Conservation (phyloP, 2,888 invertebrate species). For the Drosophila gaucha region DNA sequence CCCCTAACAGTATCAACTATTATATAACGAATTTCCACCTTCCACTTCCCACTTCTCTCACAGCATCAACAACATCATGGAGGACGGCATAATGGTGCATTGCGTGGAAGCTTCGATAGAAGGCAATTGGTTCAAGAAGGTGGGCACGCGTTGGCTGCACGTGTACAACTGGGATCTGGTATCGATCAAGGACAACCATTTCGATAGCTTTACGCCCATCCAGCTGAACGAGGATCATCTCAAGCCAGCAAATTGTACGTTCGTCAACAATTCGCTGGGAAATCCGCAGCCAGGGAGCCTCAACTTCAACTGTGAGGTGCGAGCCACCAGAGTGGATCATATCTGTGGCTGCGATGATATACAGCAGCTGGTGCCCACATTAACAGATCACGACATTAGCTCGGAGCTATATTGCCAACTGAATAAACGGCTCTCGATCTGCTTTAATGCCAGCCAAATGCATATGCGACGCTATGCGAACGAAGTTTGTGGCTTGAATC, state of each 20-base stretch:
- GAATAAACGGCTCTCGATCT: slow-evolving; percentile 64
- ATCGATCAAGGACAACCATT: slow-evolving; percentile 78
- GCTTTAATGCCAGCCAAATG: slow-evolving; percentile 81
- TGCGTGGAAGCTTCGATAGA: slow-evolving; percentile 74
- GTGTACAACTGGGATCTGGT: slow-evolving; percentile 79
- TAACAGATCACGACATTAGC: slow-evolving; percentile 80
- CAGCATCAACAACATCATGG: slow-evolving; percentile 82
- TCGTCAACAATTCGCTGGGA: slow-evolving; percentile 81
- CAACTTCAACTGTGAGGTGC: slow-evolving; percentile 82
- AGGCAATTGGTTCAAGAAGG: slow-evolving; percentile 75
- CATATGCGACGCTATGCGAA: slow-evolving; percentile 80
- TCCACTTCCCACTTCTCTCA: slow-evolving; percentile 10
- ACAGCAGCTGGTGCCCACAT: slow-evolving; percentile 70
- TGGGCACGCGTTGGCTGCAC: slow-evolving; percentile 80
- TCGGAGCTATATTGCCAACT: slow-evolving; percentile 82
- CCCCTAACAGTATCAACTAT: too few species aligned
- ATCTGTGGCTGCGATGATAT: slow-evolving; percentile 79
- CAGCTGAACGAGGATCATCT: slow-evolving; percentile 74
- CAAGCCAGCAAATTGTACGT: slow-evolving; percentile 72
- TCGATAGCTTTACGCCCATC: slow-evolving; percentile 78
- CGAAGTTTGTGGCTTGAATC: slow-evolving; percentile 80
- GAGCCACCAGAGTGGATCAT: slow-evolving; percentile 74
- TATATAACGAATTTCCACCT: background rate
- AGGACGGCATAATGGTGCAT: slow-evolving; percentile 80
- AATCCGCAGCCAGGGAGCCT: slow-evolving; percentile 76